phyloP scores from a whole-genome alignment of 2,797 vertebrate genomes.

The Taenioides sp. region DNA sequence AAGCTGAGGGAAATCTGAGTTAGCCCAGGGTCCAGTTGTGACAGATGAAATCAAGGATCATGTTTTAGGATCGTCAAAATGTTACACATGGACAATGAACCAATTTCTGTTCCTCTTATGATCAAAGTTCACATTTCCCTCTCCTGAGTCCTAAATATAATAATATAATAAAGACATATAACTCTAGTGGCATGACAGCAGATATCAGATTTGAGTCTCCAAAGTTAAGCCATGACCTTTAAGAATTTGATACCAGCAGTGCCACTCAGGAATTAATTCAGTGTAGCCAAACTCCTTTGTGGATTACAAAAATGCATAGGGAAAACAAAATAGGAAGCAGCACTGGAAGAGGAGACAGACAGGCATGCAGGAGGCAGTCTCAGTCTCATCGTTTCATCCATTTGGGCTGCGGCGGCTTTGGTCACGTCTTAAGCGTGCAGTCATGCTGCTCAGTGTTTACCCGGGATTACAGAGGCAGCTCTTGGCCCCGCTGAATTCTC shows the following conservation, averaged over 20 bases:
- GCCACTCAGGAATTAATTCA: constrained; percentile 59
- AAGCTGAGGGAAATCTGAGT: not conserved
- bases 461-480: constrained; percentile 74
- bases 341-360: constrained; percentile 43
- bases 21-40: not conserved
- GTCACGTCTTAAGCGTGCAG: constrained; percentile 74
- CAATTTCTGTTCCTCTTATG: not conserved
- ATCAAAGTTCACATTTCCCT: not conserved
- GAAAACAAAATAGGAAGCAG: constrained; percentile 46
- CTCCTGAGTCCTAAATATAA: constrained; percentile 6
- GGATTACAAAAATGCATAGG: constrained; percentile 30
- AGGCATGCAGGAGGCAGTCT: constrained; percentile 50
- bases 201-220: constrained; percentile 45
- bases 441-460: constrained; percentile 78
- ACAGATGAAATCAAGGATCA: not conserved
- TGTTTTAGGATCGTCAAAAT: not conserved
- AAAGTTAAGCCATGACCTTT: constrained; percentile 42
- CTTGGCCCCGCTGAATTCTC: constrained; percentile 69
- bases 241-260: constrained; percentile 47
- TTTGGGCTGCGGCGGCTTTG: constrained; percentile 63
- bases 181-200: constrained; percentile 21
- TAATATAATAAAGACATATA: constrained; percentile 8
- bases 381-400: constrained; percentile 61
- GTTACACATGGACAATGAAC: not conserved
- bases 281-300: constrained; percentile 42